A percentile compares a stretch with the other conserved stretches of the same genome.
phyloP scores from a whole-genome alignment of 2,888 invertebrate species.

The Eumerus sabulonum region DNA sequence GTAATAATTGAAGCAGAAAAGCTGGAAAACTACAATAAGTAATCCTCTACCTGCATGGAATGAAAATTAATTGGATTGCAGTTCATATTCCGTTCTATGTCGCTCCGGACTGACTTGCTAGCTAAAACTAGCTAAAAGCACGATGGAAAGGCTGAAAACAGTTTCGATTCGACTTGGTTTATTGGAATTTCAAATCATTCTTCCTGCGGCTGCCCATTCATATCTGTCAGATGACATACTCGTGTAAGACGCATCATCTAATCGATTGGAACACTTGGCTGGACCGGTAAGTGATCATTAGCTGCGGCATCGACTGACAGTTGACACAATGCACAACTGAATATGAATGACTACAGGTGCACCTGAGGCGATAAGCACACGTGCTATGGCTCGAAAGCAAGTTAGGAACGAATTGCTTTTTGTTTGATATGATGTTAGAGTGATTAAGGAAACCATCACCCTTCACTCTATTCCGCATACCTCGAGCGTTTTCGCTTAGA shows the following conservation, averaged over 20 bases:
- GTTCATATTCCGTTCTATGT: neutral
- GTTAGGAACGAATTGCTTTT: no score
- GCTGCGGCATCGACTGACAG: conserved; percentile 1
- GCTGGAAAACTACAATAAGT: conserved; percentile 1
- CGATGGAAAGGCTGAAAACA: neutral
- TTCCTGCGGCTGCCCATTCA: conserved; percentile 32
- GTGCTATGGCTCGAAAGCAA: conserved; percentile 15
- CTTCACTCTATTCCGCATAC: conserved; percentile 1
- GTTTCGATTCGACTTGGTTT: conserved; percentile 13
- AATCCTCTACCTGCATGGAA: conserved; percentile 21
- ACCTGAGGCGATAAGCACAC: conserved; percentile 7
- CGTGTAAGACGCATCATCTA: conserved; percentile 11
- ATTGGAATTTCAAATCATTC: conserved; percentile 24
- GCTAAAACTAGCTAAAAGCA: conserved; percentile 15
- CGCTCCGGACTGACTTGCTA: neutral
- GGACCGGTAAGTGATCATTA: conserved; percentile 22
- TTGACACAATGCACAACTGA: neutral
- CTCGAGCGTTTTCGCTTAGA: conserved; percentile 11
- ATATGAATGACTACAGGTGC: neutral
- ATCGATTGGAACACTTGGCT: conserved; percentile 37
- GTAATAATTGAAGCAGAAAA: conserved; percentile 23
- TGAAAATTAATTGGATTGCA: conserved; percentile 41
- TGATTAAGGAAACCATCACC: no score
- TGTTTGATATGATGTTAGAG: no score
- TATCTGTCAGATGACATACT: conserved; percentile 35